Percentiles rank a stretch among this genome's conserved stretches.
These are phyloP conservation scores for Cichlasoma orientale DNA, from an alignment of 2,797 vertebrate genomes.

Conservation along the genomic window DNA sequence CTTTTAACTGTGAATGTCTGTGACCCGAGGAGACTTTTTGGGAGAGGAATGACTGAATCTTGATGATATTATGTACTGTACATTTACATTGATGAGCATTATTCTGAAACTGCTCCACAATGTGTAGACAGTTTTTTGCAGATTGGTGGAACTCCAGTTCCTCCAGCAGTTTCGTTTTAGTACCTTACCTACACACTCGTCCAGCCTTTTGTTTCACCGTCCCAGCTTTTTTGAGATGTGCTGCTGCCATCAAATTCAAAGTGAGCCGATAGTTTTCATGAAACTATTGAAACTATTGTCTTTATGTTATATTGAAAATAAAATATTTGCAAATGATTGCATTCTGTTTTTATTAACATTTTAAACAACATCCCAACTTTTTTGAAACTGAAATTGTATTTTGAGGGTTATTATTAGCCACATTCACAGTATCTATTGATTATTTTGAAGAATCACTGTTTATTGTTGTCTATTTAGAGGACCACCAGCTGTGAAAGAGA, in stretches of 20 bases:
- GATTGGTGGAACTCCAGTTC: not conserved
- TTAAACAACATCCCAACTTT: no score
- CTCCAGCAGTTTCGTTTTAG: not conserved
- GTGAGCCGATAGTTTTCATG: not conserved
- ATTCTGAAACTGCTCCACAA: not conserved
- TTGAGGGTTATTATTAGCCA: not conserved
- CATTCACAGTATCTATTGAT: no score
- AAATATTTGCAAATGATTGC: no score
- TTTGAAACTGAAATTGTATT: no score
- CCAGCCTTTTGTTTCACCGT: not conserved
- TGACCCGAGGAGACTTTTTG: not conserved
- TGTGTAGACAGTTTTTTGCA: not conserved
- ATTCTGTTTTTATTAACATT: not conserved
- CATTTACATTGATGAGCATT: not conserved
- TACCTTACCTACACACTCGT: not conserved
- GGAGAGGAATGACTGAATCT: not conserved
- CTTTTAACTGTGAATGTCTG: not conserved
- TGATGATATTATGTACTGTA: not conserved
- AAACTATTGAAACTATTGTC: no score
- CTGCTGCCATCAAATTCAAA: not conserved
- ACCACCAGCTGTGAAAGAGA: no score
- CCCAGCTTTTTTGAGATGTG: not conserved
- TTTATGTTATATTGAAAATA: no score
- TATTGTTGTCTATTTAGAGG: not conserved
- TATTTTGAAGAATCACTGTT: no score